These are phyloP conservation scores for Ischnus inquisitorius DNA, from an alignment of 2,888 invertebrate genomes.

Conservation along the genomic window DNA sequence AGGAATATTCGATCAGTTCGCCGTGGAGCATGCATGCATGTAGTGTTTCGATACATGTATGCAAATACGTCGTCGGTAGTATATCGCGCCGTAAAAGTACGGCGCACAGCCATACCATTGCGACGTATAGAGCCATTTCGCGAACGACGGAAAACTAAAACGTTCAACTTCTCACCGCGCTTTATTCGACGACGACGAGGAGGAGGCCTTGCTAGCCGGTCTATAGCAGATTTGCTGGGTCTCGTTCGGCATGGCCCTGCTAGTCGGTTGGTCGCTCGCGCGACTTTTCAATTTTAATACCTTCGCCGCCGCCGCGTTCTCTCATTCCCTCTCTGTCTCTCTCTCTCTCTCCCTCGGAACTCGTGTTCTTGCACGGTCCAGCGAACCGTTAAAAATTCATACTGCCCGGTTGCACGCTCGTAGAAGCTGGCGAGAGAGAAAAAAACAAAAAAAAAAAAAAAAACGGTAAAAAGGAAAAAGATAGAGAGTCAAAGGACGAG, in stretches of 20 bases:
- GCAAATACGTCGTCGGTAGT: background rate
- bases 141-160: constrained; percentile 33
- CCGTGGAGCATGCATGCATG: background rate
- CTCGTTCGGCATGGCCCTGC: background rate
- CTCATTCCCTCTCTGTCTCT: constrained; percentile 15
- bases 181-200: constrained; percentile 23
- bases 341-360: constrained; percentile 33
- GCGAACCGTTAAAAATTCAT: constrained; percentile 63
- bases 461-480: constrained; percentile 3
- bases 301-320: constrained; percentile 32
- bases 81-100: background rate
- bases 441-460: constrained; percentile 22
- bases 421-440: constrained; percentile 33
- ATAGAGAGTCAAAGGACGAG: constrained; percentile 28
- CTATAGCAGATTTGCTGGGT: constrained; percentile 20
- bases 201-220: background rate
- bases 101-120: background rate
- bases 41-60: background rate
- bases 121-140: constrained; percentile 20
- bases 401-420: constrained; percentile 39
- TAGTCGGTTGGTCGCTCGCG: constrained; percentile 5
- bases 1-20: constrained; percentile 12
- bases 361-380: constrained; percentile 57
- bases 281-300: constrained; percentile 58
- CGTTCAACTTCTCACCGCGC: constrained; percentile 7